Evolutionary conservation across 2,113 vertebrate genomes (phyloP).

Genomic region (Oryctolagus cuniculus): DNA sequence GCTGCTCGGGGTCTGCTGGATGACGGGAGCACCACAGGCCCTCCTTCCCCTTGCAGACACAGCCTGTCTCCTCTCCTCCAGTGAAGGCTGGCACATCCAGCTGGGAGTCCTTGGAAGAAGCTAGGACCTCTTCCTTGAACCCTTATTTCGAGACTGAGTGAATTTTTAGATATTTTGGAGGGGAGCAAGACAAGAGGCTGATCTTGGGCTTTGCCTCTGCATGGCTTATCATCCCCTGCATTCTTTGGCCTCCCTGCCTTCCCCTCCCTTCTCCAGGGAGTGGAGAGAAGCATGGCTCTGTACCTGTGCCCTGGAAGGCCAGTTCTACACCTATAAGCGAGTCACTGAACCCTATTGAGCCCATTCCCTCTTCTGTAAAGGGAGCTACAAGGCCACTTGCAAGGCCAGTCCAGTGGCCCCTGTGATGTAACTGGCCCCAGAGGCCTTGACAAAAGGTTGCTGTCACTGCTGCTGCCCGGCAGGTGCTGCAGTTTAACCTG

Average conservation of each 20-base stretch:
- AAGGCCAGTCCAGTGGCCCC: too few species aligned
- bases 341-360: neutral
- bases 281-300: neutral
- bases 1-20: neutral
- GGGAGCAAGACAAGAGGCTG: neutral
- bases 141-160: conserved; percentile 5
- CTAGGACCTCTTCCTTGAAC: neutral
- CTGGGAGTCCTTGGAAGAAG: conserved; percentile 24
- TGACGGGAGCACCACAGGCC: neutral
- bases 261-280: neutral
- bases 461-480: neutral
- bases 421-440: neutral
- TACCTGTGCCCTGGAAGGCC: neutral
- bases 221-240: neutral
- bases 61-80: neutral
- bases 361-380: neutral
- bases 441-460: neutral
- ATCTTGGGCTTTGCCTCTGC: neutral
- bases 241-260: neutral
- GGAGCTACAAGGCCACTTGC: neutral
- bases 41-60: neutral
- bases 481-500: conserved; percentile 92
- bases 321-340: neutral
- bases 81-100: neutral
- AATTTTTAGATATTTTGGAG: neutral